phyloP scores from a whole-genome alignment of 1,140 invertebrate genomes.

The Drosophila lacertosa region DNA sequence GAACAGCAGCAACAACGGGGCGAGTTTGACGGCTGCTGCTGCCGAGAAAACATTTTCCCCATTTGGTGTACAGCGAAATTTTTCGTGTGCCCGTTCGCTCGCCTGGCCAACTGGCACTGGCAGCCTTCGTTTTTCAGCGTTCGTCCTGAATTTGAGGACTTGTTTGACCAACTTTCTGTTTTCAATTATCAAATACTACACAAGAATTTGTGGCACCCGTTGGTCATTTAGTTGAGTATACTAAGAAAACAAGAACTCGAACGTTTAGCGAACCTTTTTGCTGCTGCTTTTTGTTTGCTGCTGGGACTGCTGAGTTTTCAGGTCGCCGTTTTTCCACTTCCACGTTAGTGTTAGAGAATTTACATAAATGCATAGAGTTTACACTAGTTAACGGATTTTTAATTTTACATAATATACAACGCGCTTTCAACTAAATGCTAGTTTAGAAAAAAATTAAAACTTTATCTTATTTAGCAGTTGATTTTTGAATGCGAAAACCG shows the following conservation, averaged over 20 bases:
- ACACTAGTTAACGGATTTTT: conserved; percentile 62
- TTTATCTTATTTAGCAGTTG: conserved; percentile 70
- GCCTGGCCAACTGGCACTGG: conserved; percentile 16
- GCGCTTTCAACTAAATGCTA: conserved; percentile 50
- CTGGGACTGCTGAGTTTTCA: conserved; percentile 68
- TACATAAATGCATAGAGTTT: conserved; percentile 81
- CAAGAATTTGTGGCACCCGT: neutral
- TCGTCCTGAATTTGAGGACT: conserved; percentile 18
- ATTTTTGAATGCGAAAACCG: conserved; percentile 79
- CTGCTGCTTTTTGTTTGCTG: conserved; percentile 52
- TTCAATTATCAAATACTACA: neutral
- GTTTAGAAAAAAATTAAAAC: conserved; percentile 68
- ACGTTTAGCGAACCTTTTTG: conserved; percentile 67
- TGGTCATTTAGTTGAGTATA: neutral
- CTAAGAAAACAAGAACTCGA: conserved; percentile 2
- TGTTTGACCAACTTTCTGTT: conserved; percentile 29
- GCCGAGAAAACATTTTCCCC: conserved; percentile 55
- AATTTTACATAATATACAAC: conserved; percentile 74
- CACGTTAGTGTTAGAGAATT: conserved; percentile 71
- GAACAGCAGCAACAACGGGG: conserved; percentile 24
- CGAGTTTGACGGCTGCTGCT: conserved; percentile 31
- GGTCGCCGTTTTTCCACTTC: conserved; percentile 70
- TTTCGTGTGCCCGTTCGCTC: conserved; percentile 54
- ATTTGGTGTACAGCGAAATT: conserved; percentile 81
- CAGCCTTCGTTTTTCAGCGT: conserved; percentile 37